A percentile compares a stretch with the other conserved stretches of the same genome.
Evolutionary conservation across 2,888 invertebrate genomes (phyloP).

Genomic region (Syrista parreyssii): DNA sequence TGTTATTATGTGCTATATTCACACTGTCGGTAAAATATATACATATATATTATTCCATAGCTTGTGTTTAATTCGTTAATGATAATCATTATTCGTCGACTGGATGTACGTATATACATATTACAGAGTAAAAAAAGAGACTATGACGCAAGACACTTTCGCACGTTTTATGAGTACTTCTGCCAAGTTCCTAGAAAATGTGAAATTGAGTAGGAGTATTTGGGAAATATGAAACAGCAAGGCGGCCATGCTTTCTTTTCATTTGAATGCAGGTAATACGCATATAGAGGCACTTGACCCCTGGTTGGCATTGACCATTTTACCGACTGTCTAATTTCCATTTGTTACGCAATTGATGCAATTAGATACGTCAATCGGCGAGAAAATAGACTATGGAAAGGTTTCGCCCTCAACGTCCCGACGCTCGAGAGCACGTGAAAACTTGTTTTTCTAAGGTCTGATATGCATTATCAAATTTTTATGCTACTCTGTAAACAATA

Average conservation of each 20-base stretch:
- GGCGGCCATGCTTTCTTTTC: neutral
- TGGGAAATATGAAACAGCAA: neutral
- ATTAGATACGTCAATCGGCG: slow-evolving; percentile 47
- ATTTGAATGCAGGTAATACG: neutral
- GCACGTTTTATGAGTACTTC: neutral
- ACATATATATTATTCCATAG: neutral
- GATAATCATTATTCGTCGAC: neutral
- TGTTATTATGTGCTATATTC: neutral
- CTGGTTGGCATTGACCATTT: slow-evolving; percentile 39
- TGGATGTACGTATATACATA: neutral
- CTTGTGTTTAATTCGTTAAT: neutral
- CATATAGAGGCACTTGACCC: slow-evolving; percentile 33
- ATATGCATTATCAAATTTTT: neutral
- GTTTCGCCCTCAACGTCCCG: neutral
- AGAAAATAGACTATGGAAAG: neutral
- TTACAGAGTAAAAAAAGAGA: neutral
- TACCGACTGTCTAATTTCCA: slow-evolving; percentile 45
- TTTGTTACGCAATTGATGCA: slow-evolving; percentile 51
- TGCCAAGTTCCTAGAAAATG: neutral
- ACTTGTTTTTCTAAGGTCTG: neutral
- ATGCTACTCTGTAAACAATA: neutral
- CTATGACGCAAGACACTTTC: neutral
- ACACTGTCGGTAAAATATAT: neutral
- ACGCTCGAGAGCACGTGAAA: neutral
- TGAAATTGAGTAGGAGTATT: neutral